Evolutionary conservation across 2,113 vertebrate species (phyloP).

Genomic region (Notechis scutatus): DNA sequence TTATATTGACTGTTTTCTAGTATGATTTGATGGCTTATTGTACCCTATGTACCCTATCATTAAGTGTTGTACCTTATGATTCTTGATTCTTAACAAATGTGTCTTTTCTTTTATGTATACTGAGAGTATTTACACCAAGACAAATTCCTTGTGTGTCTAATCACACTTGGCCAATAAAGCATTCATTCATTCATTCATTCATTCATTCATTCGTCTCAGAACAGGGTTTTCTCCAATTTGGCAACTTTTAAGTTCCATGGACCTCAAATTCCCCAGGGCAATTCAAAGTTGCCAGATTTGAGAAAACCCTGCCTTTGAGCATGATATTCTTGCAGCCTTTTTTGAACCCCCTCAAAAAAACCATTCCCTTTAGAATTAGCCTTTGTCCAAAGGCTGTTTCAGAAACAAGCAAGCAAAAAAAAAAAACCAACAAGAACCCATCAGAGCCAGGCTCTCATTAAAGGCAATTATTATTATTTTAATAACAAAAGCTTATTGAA

Average conservation of each 20-base stretch:
- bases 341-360: neutral
- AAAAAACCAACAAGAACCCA: neutral
- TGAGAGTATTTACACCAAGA: no score
- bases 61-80: no score
- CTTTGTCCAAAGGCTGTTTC: neutral
- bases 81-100: no score
- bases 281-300: neutral
- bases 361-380: neutral
- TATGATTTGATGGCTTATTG: no score
- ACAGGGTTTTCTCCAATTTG: neutral
- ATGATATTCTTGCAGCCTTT: neutral
- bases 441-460: neutral
- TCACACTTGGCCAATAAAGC: no score
- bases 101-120: no score
- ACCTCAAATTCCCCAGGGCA: neutral
- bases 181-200: no score
- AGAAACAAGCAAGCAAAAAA: neutral
- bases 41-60: no score
- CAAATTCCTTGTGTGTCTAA: no score
- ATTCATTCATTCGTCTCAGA: no score
- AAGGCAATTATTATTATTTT: neutral
- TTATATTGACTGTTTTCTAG: no score
- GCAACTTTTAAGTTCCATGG: neutral
- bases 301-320: neutral
- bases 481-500: conserved; percentile 27